Evolutionary conservation across 1,140 invertebrate species (phyloP).

Genomic region (Psix sp.): DNA sequence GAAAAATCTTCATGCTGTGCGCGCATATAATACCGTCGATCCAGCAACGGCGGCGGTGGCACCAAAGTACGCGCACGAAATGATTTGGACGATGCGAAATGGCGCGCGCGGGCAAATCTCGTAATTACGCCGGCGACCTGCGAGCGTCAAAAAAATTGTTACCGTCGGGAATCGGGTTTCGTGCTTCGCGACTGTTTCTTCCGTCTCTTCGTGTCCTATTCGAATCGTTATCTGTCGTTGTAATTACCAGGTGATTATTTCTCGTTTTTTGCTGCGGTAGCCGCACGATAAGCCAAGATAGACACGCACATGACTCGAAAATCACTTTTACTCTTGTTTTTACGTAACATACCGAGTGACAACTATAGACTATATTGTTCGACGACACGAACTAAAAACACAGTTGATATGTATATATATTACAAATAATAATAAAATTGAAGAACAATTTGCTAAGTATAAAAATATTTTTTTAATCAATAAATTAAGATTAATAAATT

Average conservation of each 20-base stretch:
- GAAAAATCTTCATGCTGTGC: constrained; percentile 40
- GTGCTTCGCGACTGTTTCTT: constrained; percentile 66
- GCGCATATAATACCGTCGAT: too few relatives aligned
- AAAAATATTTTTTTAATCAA: too few relatives aligned
- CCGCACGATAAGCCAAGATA: constrained; percentile 57
- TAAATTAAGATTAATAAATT: too few relatives aligned
- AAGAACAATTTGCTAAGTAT: too few relatives aligned
- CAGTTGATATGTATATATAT: too few relatives aligned
- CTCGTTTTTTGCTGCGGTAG: constrained; percentile 53
- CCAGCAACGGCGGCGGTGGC: too few relatives aligned
- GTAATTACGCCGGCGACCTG: constrained; percentile 46
- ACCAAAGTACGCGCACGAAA: constrained; percentile 35
- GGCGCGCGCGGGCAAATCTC: constrained; percentile 37
- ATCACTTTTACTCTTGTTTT: constrained; percentile 62
- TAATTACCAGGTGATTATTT: constrained; percentile 64
- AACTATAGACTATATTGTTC: too few relatives aligned
- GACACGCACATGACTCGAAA: constrained; percentile 59
- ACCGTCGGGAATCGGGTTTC: constrained; percentile 55
- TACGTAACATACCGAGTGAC: constrained; percentile 49
- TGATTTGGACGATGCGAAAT: constrained; percentile 62
- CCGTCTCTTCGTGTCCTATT: constrained; percentile 66
- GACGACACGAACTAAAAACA: too few relatives aligned
- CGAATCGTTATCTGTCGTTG: constrained; percentile 65
- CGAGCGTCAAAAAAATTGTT: constrained; percentile 58
- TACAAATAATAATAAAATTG: too few relatives aligned